Conservation (phyloP, 30 jellyfish, hydroid and myxozoan genomes). For the Aurelia coerulea region DNA sequence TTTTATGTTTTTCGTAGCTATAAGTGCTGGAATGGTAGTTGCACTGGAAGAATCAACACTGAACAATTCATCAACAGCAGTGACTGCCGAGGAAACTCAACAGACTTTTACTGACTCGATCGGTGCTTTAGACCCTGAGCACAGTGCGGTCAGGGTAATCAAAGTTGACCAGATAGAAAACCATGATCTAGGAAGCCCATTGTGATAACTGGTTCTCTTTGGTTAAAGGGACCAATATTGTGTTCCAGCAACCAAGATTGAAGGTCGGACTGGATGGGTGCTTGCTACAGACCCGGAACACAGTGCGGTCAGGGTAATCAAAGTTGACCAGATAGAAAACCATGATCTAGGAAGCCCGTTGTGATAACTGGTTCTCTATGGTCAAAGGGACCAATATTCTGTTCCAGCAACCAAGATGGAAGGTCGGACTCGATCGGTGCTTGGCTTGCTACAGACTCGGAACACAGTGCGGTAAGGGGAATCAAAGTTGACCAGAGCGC, state of each 20-base stretch:
- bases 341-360: slow-evolving; percentile 67
- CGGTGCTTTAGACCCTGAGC: slow-evolving; percentile 29
- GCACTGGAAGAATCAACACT: slow-evolving; percentile 33
- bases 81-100: not conserved
- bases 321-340: slow-evolving; percentile 44
- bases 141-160: slow-evolving; percentile 51
- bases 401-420: no score
- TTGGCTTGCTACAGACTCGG: slow-evolving; percentile 4
- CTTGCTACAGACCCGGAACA: slow-evolving; percentile 3
- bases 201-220: not conserved
- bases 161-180: slow-evolving; percentile 56
- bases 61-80: slow-evolving; percentile 9
- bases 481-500: slow-evolving; percentile 50
- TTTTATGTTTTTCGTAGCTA: slow-evolving; percentile 29
- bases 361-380: not conserved
- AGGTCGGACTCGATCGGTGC: slow-evolving; percentile 17
- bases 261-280: slow-evolving; percentile 15
- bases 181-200: slow-evolving; percentile 64
- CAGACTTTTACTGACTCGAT: slow-evolving; percentile 14
- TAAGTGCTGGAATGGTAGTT: slow-evolving; percentile 52
- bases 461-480: slow-evolving; percentile 40
- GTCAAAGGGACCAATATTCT: no score
- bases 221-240: no score
- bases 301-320: slow-evolving; percentile 54
- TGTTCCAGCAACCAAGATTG: no score